Evolutionary conservation across 2,888 invertebrate genomes (phyloP), one percentile per base, ranked within the genome.

Genomic region (Ectropis crepuscularia): DNA sequence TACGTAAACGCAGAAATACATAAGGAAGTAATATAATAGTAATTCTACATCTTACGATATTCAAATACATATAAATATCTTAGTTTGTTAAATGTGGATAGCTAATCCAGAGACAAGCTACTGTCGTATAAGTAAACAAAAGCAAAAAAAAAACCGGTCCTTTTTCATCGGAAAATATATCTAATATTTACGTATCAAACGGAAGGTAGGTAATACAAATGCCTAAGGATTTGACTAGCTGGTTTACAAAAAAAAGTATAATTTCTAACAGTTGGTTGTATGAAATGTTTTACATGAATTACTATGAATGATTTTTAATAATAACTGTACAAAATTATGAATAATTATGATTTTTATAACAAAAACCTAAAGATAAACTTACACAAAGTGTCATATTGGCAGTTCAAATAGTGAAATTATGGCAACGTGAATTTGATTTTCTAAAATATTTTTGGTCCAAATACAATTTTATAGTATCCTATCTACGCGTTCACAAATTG

Each of bases 371-470:
- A 72, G 67, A 73, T 76, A 78, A 79, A 76, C 80, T 80, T 71
- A 80, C 74, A 82, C 83, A 85, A 64, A 88, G 87, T 90, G 89
- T 90, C 89, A 89, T 89, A 88, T 88, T 89, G 90, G 89, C 91
- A 90, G 90, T 91, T 72, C 67, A 53, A 68, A 85, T 85, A 77
- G 81, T 82, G 86, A 85, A 85, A 85, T 48, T 65, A 92, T 92
- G 92, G 92, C 92, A 92, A 89, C 90, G 86, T 88, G 90, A 91
- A 91, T 90, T 89, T 89, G 89, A 83, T 82, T 88, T 28, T 88
- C 84, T 89, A 86, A 84, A 81, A 85, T 89, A 89, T 91, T 91
- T 92, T 92, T 92, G 92, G 92, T 91, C 92, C 92, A 87, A 91
- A 84, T 57, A 63, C 61, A 81, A 81, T 78, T 83, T 77, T 69